phyloP scores from a whole-genome alignment of 1,140 invertebrate genomes.

The Zaprionus kolodkinae region DNA sequence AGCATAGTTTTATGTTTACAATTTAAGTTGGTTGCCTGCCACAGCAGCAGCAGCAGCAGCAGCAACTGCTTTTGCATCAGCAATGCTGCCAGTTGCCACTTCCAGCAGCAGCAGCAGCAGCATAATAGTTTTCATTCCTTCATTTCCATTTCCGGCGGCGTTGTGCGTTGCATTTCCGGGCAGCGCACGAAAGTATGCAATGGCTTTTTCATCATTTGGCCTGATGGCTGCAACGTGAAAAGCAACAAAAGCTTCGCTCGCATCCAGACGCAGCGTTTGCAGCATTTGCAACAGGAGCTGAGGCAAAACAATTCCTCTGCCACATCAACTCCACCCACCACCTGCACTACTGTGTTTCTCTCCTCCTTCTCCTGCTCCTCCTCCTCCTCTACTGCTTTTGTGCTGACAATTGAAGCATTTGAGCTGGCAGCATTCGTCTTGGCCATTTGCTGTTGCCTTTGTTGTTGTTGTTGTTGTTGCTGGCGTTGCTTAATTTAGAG shows the following conservation, averaged over 20 bases:
- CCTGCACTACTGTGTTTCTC: neutral
- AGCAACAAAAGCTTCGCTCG: conserved; percentile 68
- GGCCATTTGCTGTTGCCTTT: conserved; percentile 44
- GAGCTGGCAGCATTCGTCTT: conserved; percentile 59
- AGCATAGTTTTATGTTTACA: conserved; percentile 83
- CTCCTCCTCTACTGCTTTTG: conserved; percentile 17
- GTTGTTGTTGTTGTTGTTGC: conserved; percentile 38
- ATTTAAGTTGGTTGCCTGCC: conserved; percentile 69
- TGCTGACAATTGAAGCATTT: conserved; percentile 67
- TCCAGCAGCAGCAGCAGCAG: conserved; percentile 8
- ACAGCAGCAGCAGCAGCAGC: conserved; percentile 10
- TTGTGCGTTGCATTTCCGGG: conserved; percentile 66
- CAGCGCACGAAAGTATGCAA: conserved; percentile 80
- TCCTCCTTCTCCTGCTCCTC: neutral
- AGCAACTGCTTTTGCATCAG: conserved; percentile 3
- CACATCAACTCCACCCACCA: neutral
- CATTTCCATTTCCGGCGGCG: conserved; percentile 43
- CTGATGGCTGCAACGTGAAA: conserved; percentile 75
- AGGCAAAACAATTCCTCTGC: conserved; percentile 74
- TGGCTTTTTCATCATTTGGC: conserved; percentile 79
- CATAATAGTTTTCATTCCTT: conserved; percentile 40
- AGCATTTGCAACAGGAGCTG: conserved; percentile 30
- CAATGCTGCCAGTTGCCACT: conserved; percentile 29
- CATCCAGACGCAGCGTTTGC: conserved; percentile 11
- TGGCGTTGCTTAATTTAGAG: conserved; percentile 71